These are phyloP conservation scores for Trichomalopsis sarcophagae DNA, from an alignment of 1,140 invertebrate species.

Conservation along the genomic window DNA sequence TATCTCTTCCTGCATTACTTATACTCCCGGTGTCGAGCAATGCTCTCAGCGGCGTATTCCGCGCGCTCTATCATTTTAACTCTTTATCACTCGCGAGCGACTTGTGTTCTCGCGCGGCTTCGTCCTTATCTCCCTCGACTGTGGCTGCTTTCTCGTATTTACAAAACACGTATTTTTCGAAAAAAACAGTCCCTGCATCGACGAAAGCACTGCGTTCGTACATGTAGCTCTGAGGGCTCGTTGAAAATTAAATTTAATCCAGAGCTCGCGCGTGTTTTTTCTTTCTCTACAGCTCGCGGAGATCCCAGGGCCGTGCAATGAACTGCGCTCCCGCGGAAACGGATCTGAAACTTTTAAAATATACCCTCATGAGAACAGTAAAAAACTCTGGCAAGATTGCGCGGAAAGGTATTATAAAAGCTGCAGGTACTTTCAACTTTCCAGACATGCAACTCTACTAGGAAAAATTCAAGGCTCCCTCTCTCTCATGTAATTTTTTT, in stretches of 20 bases:
- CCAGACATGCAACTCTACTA: not conserved
- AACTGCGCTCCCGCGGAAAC: not conserved
- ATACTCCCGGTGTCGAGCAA: not conserved
- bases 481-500: not conserved
- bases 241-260: not conserved
- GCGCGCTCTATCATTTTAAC: conserved; percentile 25
- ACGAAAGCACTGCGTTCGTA: no score
- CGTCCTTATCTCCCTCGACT: conserved; percentile 17
- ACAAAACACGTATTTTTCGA: conserved; percentile 26
- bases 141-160: not conserved
- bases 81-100: conserved; percentile 38
- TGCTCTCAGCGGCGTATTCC: not conserved
- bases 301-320: not conserved
- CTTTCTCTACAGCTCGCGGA: not conserved
- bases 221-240: not conserved
- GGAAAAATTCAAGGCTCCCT: not conserved
- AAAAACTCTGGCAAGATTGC: not conserved
- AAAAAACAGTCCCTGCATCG: no score
- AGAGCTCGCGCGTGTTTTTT: not conserved
- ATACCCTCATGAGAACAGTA: conserved; percentile 17
- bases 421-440: conserved; percentile 8
- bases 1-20: conserved; percentile 48
- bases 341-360: conserved; percentile 13
- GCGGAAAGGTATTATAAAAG: conserved; percentile 14
- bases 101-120: not conserved